Base-by-base conservation (phyloP, 35 echinoderm and acorn worm species). In the Apostichopus californicus region DNA sequence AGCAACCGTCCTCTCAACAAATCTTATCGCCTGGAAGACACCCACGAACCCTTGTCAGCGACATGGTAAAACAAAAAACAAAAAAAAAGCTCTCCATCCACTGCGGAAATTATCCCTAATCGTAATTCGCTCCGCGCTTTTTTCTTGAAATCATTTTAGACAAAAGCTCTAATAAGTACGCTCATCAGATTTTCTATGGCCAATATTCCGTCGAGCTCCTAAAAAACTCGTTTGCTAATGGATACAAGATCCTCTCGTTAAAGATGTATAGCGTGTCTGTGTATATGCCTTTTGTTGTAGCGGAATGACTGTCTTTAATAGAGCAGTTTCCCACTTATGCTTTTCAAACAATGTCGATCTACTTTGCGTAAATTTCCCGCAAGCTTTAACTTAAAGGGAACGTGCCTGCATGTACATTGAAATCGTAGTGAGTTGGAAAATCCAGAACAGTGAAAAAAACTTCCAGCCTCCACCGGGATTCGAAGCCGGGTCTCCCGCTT, bases 291-390 rank as follows among this genome's bases (percentile, higher is more conserved):
- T 85, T 85, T 85, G 81, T 85, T 85, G 81, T 85, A 13, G 55
- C 81, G 81, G 81, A 85, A 85, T 85, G 81, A 85, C 55, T 85
- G 81, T 73, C 14, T 85, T 85, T 57, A 85, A 56, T 85, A 13
- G 81, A 85, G 81, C 58, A 17, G 28, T 85, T 85, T 85, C 71
- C 81, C 81, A 85, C 81, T 85, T 85, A 85, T 85, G 81, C 58
- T 85, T 56, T 59, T 85, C 55, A 85, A 85, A 85, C 81, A 85
- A 85, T 85, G 81, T 85, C 55, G 81, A 85, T 85, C 81, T 85
- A 18, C 58, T 83, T 85, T 85, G 18, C 54, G 55, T 59, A 85
- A 85, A 85, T 85, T 85, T 60, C 58, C 81, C 81, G 28, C 54
- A 58, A 85, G 81, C 21, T 56, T 58, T 21, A 58, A 85, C 58